Base-by-base conservation (phyloP, 2,113 vertebrate species). In the Bufo gargarizans region DNA sequence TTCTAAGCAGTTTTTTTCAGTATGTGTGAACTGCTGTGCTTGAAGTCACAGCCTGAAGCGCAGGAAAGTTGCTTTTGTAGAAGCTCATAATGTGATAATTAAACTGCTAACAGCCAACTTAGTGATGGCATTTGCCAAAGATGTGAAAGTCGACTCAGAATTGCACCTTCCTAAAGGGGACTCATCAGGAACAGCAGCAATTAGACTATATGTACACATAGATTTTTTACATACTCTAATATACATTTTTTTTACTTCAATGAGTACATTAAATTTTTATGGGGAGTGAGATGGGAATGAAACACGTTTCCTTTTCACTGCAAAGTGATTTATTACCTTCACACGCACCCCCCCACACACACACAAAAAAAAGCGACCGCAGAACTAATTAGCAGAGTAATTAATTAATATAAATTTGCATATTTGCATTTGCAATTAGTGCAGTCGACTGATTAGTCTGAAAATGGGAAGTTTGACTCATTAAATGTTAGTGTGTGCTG, bases 391-490 rank as follows among this genome's bases (percentile, higher is more conserved):
- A 99, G 97, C 96, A 96, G 95, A 98, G 97, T 99, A 99, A 99
- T 99, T 99, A 99, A 99, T 99, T 99, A 99, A 99, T 99, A 99
- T 97, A 97, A 97, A 99, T 99, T 99, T 99, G 97, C 98, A 99
- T 99, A 99, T 99, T 99, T 99, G 98, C 97, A 99, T 99, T 99
- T 99, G 97, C 98, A 99, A 99, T 99, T 99, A 99, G 98, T 97
- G 97, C 97, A 99, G 97, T 97, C 95, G 95, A 99, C 97, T 99
- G 98, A 99, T 99, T 98, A 99, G 97, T 98, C 96, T 98, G 97
- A 98, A 96, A 98, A 99, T 98, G 97, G 96, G 96, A 98, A 98
- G 98, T 99, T 98, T 98, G 97, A 99, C 97, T 99, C 97, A 98
- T 98, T 97, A 96, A 96, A 97, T 97, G 95, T 95, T 96, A 92